Conservation (phyloP, 2,888 invertebrate species). For the Sussaba pulchella region DNA sequence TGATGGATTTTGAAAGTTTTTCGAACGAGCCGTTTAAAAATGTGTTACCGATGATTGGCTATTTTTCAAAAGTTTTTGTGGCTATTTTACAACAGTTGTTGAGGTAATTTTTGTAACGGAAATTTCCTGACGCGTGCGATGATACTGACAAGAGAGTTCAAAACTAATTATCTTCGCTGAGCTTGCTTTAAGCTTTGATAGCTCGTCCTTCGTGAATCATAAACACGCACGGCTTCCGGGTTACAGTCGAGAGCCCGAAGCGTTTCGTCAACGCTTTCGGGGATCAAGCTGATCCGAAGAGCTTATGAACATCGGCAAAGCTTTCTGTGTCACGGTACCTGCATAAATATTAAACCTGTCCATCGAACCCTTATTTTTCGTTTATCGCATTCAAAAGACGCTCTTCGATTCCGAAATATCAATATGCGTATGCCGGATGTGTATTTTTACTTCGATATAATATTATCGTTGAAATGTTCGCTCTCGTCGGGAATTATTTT, state of each 20-base stretch:
- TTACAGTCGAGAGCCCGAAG: not conserved
- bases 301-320: not conserved
- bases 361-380: not conserved
- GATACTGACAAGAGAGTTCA: not conserved
- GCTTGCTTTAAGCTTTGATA: constrained; percentile 9
- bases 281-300: not conserved
- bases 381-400: too few species aligned
- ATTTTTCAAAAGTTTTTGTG: not conserved
- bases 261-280: not conserved
- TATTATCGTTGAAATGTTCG: too few species aligned
- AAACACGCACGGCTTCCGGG: not conserved
- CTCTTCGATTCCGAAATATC: too few species aligned
- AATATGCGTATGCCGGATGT: too few species aligned
- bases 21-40: not conserved
- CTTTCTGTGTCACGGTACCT: too few species aligned
- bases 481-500: too few species aligned
- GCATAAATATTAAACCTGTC: not conserved
- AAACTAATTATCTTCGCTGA: constrained; percentile 23
- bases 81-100: too few species aligned
- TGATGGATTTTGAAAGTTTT: not conserved
- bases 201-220: not conserved
- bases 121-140: not conserved
- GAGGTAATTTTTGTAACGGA: too few species aligned
- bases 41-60: not conserved
- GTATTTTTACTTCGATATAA: too few species aligned